A percentile compares a stretch with the other conserved stretches of the same genome.
Evolutionary conservation across 2,113 vertebrate genomes (phyloP).

Genomic region (Crotalus tigris): DNA sequence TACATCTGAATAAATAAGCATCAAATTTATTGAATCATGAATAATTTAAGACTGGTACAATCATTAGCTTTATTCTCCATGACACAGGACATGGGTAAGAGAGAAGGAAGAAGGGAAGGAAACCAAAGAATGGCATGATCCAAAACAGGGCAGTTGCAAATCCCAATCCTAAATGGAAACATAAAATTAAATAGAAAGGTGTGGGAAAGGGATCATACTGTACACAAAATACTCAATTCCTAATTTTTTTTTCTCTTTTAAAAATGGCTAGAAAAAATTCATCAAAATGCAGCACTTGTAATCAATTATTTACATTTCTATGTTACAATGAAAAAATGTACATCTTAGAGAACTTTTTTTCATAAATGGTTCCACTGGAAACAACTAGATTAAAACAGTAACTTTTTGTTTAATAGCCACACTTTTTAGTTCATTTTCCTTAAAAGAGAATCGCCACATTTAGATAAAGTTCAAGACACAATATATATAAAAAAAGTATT

Average conservation of each 20-base stretch:
- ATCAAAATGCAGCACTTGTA: conserved; percentile 91
- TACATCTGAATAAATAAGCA: conserved; percentile 90
- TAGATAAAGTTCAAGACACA: conserved; percentile 66
- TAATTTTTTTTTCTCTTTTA: conserved; percentile 83
- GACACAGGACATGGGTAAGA: conserved; percentile 43
- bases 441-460: conserved; percentile 66
- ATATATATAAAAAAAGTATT: conserved; percentile 75
- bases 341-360: conserved; percentile 86
- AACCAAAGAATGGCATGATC: conserved; percentile 63
- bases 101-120: not conserved
- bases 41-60: conserved; percentile 99
- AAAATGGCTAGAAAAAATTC: conserved; percentile 94
- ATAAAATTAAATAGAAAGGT: conserved; percentile 80
- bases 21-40: conserved; percentile 96
- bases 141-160: conserved; percentile 74
- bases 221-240: conserved; percentile 95
- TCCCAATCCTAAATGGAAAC: conserved; percentile 80
- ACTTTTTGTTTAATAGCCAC: conserved; percentile 70
- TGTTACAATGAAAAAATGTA: conserved; percentile 91
- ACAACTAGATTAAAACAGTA: conserved; percentile 75
- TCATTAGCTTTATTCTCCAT: conserved; percentile 86
- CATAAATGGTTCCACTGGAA: conserved; percentile 77
- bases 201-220: conserved; percentile 77
- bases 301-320: conserved; percentile 93
- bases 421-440: conserved; percentile 57